Evolutionary conservation across 2,113 vertebrate genomes (phyloP), one percentile per base, ranked within the genome.

Genomic region (Prionailurus bengalensis): DNA sequence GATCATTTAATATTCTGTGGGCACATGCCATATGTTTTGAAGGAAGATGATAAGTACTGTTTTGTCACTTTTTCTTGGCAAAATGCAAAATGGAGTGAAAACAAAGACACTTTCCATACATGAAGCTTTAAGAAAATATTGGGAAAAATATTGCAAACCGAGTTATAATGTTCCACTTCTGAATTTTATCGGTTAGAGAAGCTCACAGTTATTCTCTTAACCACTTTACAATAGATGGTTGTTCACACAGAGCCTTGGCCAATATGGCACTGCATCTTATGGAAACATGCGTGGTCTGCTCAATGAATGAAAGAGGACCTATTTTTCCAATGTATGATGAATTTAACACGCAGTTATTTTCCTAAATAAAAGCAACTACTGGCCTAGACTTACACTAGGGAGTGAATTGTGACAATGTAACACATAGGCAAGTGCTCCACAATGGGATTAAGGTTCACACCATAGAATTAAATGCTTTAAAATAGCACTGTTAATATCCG

Each of bases 1-100:
- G 97, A 98, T 98, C 98, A 98, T 98, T 98, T 98, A 99, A 98
- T 82, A 98, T 97, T 99, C 98, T 95, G 98, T 98, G 98, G 98
- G 98, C 98, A 98, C 97, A 98, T 96, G 97, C 98, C 98, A 99
- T 99, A 99, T 99, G 98, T 98, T 98, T 98, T 98, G 99, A 98
- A 98, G 98, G 98, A 98, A 98, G 98, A 99, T 98, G 98, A 98
- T 99, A 99, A 99, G 98, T 99, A 98, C 98, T 98, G 98, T 98
- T 99, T 99, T 99, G 98, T 97, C 98, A 36, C 15, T 98, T 98
- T 98, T 97, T 98, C 97, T 98, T 98, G 3, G 66, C 98, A 97
- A 98, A 98, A 97, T 23, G 97, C 91, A 96, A 98, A 98, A 98
- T 94, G 95, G 97, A 98, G 92, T 98, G 98, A 98, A 99, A 99